Percentiles rank a stretch among this genome's conserved stretches.
Evolutionary conservation across 2,113 vertebrate species (phyloP).

Genomic region (Colaptes auratus): DNA sequence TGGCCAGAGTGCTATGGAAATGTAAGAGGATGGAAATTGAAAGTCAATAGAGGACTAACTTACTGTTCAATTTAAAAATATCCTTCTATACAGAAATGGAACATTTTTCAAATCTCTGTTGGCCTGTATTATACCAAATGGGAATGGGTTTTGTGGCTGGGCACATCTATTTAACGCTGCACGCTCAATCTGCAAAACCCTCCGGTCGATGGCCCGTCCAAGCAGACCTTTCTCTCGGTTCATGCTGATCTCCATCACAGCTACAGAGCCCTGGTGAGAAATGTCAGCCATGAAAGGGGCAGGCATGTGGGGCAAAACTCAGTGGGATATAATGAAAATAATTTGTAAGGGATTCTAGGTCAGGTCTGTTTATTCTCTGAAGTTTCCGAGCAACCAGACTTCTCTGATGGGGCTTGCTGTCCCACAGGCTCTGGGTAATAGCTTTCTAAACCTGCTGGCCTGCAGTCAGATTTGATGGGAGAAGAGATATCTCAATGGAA

Average conservation of each 20-base stretch:
- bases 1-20: constrained; percentile 79
- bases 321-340: not conserved
- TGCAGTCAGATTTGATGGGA: not conserved
- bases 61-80: constrained; percentile 68
- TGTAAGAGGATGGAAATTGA: constrained; percentile 72
- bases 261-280: not conserved
- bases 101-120: constrained; percentile 55
- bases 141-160: constrained; percentile 34
- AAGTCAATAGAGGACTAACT: constrained; percentile 79
- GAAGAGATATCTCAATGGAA: not conserved
- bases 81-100: constrained; percentile 40
- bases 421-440: not conserved
- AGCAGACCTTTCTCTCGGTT: not conserved
- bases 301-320: not conserved
- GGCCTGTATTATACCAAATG: constrained; percentile 28
- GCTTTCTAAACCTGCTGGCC: not conserved
- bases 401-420: not conserved
- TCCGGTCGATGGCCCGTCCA: not conserved
- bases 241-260: not conserved
- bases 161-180: not conserved
- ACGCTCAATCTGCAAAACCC: not conserved
- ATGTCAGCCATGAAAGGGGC: not conserved
- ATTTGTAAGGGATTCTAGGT: not conserved
- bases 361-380: not conserved
- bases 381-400: not conserved